phyloP scores from a whole-genome alignment of 2,113 vertebrate species.

The Amphilophus citrinellus region DNA sequence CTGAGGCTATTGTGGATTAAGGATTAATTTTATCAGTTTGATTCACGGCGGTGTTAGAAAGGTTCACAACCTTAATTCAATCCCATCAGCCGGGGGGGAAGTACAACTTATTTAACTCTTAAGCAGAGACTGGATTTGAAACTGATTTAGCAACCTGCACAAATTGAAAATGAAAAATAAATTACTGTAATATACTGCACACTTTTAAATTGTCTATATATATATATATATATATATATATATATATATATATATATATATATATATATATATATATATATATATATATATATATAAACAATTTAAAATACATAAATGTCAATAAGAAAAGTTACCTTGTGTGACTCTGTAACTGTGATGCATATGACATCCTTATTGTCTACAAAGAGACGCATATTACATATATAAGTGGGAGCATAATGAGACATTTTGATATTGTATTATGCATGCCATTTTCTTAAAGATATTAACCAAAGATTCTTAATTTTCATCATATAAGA shows the following conservation, averaged over 20 bases:
- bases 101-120: not conserved
- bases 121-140: not conserved
- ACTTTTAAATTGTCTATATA: too few species aligned
- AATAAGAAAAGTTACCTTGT: conserved; percentile 47
- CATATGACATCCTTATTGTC: conserved; percentile 53
- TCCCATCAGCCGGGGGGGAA: not conserved
- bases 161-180: not conserved
- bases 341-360: conserved; percentile 26
- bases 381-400: conserved; percentile 9
- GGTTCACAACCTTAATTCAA: conserved; percentile 17
- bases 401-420: not conserved
- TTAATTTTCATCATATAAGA: not conserved
- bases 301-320: not conserved
- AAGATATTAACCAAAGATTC: not conserved
- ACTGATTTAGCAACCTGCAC: not conserved
- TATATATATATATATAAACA: too few species aligned
- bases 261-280: too few species aligned
- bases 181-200: not conserved
- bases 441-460: not conserved
- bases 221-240: too few species aligned
- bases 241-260: too few species aligned
- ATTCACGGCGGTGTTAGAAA: conserved; percentile 46
- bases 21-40: conserved; percentile 58
- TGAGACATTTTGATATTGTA: not conserved
- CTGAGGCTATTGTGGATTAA: conserved; percentile 36